Base-by-base conservation (phyloP, 2,888 invertebrate species). In the Melinaea marsaeus region DNA sequence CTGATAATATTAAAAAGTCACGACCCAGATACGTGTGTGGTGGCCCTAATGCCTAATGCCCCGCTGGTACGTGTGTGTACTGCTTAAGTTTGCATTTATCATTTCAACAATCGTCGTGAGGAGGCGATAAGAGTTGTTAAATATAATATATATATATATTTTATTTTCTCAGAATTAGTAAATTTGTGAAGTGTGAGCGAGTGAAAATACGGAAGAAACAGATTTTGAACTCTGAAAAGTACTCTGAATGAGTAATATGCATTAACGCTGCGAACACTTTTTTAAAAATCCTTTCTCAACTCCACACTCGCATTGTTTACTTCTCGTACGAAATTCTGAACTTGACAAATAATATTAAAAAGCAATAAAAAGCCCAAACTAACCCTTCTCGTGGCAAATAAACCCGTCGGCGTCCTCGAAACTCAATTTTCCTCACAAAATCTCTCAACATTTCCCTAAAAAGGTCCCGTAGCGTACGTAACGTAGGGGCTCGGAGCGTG, bases 1-100 rank as follows among this genome's bases (percentile, higher is more conserved):
- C 59, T 47, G 54, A 55, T 66, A 72, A 68, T 71, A 69, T 71
- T 71, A 74, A 78, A 85, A 82, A 80, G 87, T 88, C 89, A 89
- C 88, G 89, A 86, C 78, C 79, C 61, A 58, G 60, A 75, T 73
- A 89, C 90, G 90, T 90, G 90, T 89, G 80, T 86, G 84, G 83
- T 74, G 73, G 74, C 69, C 72, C 81, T 81, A 89, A 89, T 85
- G 83, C 72, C 81, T 81, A 89, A 89, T 85, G 83, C 73, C 73
- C 68, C 72, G 73, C 82, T 85, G 76, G 71, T 72, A 77, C 78
- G 79, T 79, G 80, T 78, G 78, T 70, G 69, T 73, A 81, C 77
- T 81, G 78, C 79, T 76, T 69, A 70, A 68, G 71, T 68, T 59
- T 64, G 75, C 74, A 76, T 75, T 71, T 71, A 67, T 67, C 71